Evolutionary conservation across 2,113 vertebrate genomes (phyloP).

Genomic region (Arenaria interpres): DNA sequence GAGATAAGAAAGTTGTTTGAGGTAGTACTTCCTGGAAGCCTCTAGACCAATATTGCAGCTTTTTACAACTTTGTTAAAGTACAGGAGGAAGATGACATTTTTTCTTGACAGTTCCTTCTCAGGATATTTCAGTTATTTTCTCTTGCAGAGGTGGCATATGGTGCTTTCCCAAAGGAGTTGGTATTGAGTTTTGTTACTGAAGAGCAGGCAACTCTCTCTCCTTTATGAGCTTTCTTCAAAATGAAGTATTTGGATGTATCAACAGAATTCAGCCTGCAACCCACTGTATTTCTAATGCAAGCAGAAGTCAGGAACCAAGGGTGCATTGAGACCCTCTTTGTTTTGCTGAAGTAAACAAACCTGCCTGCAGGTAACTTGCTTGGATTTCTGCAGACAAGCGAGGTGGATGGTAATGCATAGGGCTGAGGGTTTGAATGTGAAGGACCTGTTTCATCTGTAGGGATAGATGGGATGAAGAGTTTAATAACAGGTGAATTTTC

Average conservation of each 20-base stretch:
- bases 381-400: not conserved
- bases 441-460: not conserved
- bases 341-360: not conserved
- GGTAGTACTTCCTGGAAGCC: not conserved
- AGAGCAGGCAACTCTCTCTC: not conserved
- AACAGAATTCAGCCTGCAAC: not conserved
- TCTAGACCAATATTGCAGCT: not conserved
- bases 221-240: not conserved
- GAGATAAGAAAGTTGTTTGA: not conserved
- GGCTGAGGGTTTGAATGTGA: not conserved
- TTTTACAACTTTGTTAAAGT: not conserved
- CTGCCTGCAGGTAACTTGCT: not conserved
- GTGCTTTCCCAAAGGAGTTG: not conserved
- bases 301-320: not conserved
- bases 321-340: not conserved
- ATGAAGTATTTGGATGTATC: not conserved
- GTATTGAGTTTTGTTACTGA: not conserved
- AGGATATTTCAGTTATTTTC: not conserved
- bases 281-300: not conserved
- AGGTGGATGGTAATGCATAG: fast-evolving
- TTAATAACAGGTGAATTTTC: not conserved
- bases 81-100: not conserved
- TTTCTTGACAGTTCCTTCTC: not conserved
- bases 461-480: not conserved
- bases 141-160: not conserved